Conservation (phyloP, 92 coral and sea anemone species). For the Parazoanthus atlanticus region DNA sequence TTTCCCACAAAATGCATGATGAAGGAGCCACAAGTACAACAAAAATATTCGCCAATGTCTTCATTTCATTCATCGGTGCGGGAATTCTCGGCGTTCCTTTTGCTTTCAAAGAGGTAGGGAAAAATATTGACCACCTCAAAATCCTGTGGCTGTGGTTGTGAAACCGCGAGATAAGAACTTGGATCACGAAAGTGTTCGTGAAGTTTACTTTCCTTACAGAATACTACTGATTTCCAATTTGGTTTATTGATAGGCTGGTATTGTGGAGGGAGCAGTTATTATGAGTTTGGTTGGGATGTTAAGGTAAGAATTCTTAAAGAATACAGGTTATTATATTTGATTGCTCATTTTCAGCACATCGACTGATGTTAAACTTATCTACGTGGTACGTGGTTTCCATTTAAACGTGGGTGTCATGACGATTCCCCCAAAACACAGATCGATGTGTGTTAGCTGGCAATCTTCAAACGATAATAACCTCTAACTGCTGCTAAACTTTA, state of each 20-base stretch:
- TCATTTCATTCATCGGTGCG: conserved; percentile 98
- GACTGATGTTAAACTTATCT: neutral
- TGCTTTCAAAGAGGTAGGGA: conserved; percentile 92
- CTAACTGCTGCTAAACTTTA: too few relatives aligned
- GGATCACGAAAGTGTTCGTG: neutral
- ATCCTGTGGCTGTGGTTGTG: neutral
- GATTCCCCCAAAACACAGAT: neutral
- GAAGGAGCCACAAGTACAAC: conserved; percentile 94
- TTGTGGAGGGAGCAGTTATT: conserved; percentile 85
- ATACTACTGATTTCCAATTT: neutral
- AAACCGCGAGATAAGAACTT: conserved; percentile 3
- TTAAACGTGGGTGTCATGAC: conserved; percentile 17
- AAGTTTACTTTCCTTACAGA: neutral
- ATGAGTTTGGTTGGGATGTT: conserved; percentile 86
- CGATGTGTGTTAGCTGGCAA: too few relatives aligned
- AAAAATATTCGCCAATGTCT: conserved; percentile 95
- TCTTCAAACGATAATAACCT: neutral
- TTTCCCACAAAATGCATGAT: conserved; percentile 54
- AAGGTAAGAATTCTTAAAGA: conserved; percentile 65
- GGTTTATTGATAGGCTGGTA: conserved; percentile 79
- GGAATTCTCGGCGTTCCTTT: conserved; percentile 98
- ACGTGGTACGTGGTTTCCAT: conserved; percentile 2
- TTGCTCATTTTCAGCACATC: conserved; percentile 9
- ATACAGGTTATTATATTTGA: neutral
- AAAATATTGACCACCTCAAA: neutral